These are phyloP conservation scores for Calycopis cecrops DNA, from an alignment of 1,140 invertebrate genomes.

Conservation along the genomic window DNA sequence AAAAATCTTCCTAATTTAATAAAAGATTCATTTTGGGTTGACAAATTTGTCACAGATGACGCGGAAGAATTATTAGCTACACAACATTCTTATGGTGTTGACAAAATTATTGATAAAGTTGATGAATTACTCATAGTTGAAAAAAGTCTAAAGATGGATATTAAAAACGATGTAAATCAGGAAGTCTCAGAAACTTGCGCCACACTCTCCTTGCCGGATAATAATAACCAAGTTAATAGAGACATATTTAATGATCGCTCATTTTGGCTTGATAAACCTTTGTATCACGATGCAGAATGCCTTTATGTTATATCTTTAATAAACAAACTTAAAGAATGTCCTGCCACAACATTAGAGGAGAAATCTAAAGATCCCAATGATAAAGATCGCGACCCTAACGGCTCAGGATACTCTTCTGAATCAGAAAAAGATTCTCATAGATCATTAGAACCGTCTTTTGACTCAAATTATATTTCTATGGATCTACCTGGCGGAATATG, in stretches of 20 bases:
- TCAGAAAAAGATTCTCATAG: constrained; percentile 45
- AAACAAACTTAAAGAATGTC: constrained; percentile 59
- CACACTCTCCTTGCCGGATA: no score
- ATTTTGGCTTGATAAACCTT: constrained; percentile 78
- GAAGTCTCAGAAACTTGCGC: no score
- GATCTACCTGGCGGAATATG: constrained; percentile 86
- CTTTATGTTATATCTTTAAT: constrained; percentile 72
- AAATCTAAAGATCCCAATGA: constrained; percentile 73
- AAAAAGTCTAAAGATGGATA: no score
- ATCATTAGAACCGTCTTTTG: constrained; percentile 56
- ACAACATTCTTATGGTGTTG: constrained; percentile 14
- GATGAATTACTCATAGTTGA: no score
- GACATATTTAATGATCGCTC: constrained; percentile 73
- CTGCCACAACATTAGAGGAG: constrained; percentile 52
- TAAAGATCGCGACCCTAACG: constrained; percentile 77
- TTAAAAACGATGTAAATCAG: no score
- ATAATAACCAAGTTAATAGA: constrained; percentile 30
- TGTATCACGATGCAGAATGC: constrained; percentile 80
- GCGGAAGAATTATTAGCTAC: constrained; percentile 44
- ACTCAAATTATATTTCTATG: constrained; percentile 81
- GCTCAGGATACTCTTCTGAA: constrained; percentile 76
- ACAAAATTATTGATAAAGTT: no score
- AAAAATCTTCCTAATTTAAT: constrained; percentile 43
- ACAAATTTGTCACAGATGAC: constrained; percentile 46
- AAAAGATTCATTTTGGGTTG: constrained; percentile 51